Base-by-base conservation (phyloP, 2,888 invertebrate species). In the Cheilosia grossa region DNA sequence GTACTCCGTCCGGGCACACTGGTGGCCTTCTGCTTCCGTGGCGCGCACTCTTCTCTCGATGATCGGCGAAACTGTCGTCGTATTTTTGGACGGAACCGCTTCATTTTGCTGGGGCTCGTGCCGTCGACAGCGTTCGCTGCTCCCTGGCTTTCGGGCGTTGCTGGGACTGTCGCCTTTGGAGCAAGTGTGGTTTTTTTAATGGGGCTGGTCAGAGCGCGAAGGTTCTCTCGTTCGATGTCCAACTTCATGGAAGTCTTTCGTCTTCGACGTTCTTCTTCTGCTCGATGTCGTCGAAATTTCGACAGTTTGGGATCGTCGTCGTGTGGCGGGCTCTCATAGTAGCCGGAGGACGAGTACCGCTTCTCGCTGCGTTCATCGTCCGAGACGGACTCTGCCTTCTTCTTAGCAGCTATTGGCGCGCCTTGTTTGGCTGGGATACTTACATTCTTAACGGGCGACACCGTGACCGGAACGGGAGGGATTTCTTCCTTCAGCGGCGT, bases 231-330 rank as follows among this genome's bases (percentile, higher is more conserved):
- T 93, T 72, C 95, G 93, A 92, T 96, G 89, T 97, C 96, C 86
- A 97, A 92, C 56, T 95, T 96, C 91, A 97, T 96, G 24, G 95
- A 95, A 89, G 95, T 95, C 92, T 95, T 95, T 89, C 95, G 94
- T 80, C 95, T 93, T 85, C 95, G 93, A 88, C 95, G 94, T 72
- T 96, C 96, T 86, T 96, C 96, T 78, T 95, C 94, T 56, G 94
- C 93, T 94, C 96, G 95, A 70, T 90, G 89, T 0, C 91, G 89
- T n/a, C 92, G 89, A 21, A 83, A 88, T 69, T 88, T 89, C 2
- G 88, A 88, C 15, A 89, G 88, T 66, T 91, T 85, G 0, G 81
- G 89, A 7, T 91, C 92, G 88, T 95, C 95, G 82, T 96, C 95
- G 51, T 94, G 93, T 17, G 95, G 95, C 15, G 95, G 95, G 90